Conservation (phyloP, 1,140 invertebrate species). For the Atopsyche davidsoni region DNA sequence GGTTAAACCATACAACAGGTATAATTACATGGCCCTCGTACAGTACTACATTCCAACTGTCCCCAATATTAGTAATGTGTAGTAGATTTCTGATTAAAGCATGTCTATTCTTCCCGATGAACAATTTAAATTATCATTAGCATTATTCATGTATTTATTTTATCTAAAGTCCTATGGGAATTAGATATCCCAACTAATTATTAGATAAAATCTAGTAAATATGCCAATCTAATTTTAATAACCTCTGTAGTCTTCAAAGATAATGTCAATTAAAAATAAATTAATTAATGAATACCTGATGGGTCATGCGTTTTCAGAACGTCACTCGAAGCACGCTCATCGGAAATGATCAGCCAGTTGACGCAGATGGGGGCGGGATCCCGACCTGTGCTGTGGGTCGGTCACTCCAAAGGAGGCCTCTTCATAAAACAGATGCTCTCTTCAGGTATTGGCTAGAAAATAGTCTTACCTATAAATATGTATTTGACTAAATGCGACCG, state of each 20-base stretch:
- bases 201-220: neutral
- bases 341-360: constrained; percentile 60
- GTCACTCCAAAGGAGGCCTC: constrained; percentile 65
- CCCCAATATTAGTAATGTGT: no score
- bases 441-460: constrained; percentile 41
- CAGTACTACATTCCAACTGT: no score
- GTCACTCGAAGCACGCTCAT: constrained; percentile 53
- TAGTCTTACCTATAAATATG: no score
- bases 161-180: neutral
- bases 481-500: no score
- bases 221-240: neutral
- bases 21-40: no score
- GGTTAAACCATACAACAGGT: constrained; percentile 57
- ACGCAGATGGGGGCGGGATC: constrained; percentile 53
- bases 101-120: no score
- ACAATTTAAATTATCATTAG: neutral
- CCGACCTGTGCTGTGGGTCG: constrained; percentile 63
- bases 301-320: constrained; percentile 36
- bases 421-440: constrained; percentile 68
- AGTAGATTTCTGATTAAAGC: no score
- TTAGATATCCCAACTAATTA: neutral
- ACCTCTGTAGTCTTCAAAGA: neutral
- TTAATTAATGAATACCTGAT: neutral
- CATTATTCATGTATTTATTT: neutral
- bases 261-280: neutral